Evolutionary conservation across 1,140 invertebrate genomes (phyloP), one percentile per base, ranked within the genome.

Genomic region (Lineus longissimus): DNA sequence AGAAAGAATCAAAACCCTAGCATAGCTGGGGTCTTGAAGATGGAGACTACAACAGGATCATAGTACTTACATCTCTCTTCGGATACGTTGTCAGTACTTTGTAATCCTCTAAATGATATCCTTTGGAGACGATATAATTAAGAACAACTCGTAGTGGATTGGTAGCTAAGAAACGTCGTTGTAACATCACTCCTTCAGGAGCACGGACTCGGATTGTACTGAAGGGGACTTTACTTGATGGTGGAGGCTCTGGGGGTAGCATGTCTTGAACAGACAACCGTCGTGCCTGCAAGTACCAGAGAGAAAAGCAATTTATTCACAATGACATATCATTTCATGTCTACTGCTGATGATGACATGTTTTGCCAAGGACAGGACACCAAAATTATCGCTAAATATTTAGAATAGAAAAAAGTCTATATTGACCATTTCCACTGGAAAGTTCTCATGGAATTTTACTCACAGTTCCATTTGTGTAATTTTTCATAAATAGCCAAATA

Each of bases 11-110:
- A n/a, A n/a, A n/a, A n/a, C n/a, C n/a, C n/a, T n/a, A n/a, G n/a
- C n/a, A n/a, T n/a, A n/a, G n/a, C n/a, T n/a, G n/a, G 51, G 1
- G 22, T 2, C 19, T 30, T 15, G 23, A 47, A n/a, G 23, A 36
- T 15, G 22, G 23, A 29, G 22, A 63, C 31, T 33, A 25, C 22
- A 60, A 6, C 6, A 6, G 9, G n/a, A 23, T 40, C 22, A n/a
- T 23, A 19, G 22, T 41, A 73, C 77, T 78, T 70, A 80, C 77
- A 87, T 95, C 93, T 86, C 89, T 88, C 78, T 93, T 87, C 76
- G 94, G 94, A 90, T 91, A 95, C 76, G 91, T 92, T 70, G 89
- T 89, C 67, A 95, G 88, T 54, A 95, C 88, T 86, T 95, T 96
- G 78, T 89, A 95, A 75, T 94, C 91, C 73, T 91, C 89, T 65